These are phyloP conservation scores for Phorcus lineatus DNA, from an alignment of 2,888 invertebrate species.

Conservation along the genomic window DNA sequence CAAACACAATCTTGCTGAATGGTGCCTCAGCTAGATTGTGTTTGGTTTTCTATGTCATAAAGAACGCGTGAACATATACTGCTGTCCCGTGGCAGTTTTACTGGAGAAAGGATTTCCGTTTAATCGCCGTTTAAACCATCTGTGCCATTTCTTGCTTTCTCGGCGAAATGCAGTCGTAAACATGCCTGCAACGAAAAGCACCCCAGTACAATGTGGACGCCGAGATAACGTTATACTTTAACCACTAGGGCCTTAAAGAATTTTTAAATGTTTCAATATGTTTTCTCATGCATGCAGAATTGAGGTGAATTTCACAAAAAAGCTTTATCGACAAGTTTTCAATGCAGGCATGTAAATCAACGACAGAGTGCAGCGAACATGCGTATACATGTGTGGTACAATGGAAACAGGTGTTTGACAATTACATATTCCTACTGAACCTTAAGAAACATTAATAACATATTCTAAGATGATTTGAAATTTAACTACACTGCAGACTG, in stretches of 20 bases:
- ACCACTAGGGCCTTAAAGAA: no score
- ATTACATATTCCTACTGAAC: no score
- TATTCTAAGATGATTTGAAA: no score
- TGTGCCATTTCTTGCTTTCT: constrained; percentile 39
- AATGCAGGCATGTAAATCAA: no score
- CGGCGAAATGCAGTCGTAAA: constrained; percentile 63
- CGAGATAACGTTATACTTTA: neutral
- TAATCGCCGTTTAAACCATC: constrained; percentile 11
- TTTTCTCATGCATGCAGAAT: no score
- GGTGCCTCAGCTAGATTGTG: neutral
- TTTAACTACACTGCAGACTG: no score
- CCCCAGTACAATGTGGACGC: neutral
- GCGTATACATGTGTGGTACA: no score
- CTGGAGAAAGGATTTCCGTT: constrained; percentile 19
- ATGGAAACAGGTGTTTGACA: no score
- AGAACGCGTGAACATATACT: constrained; percentile 8
- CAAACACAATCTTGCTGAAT: neutral
- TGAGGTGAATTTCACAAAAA: neutral
- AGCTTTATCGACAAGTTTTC: neutral
- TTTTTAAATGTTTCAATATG: no score
- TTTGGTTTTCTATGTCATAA: constrained; percentile 15
- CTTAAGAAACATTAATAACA: no score
- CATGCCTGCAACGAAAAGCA: constrained; percentile 58
- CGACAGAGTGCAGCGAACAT: no score
- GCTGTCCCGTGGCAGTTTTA: constrained; percentile 20